Evolutionary conservation across 2,888 invertebrate species (phyloP), one percentile per base, ranked within the genome.

Genomic region (Synergus laeviventris): DNA sequence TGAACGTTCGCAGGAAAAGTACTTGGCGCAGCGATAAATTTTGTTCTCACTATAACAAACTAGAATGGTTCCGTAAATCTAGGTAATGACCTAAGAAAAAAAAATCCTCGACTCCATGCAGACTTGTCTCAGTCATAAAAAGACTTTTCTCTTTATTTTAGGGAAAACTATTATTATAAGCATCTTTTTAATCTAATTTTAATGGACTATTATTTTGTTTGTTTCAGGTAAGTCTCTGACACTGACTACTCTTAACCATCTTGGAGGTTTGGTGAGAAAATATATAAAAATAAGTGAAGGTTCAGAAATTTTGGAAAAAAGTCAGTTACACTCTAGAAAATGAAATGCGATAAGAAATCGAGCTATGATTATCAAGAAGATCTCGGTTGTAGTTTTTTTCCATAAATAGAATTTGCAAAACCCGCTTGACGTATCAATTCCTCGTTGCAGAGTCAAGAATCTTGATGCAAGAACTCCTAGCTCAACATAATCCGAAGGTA

Each of bases 401-500:
- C 14, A 66, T 7, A 18, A n/a, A 66, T 42, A 39, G 14, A 64
- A 64, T 45, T 21, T 24, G 24, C 24, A 45, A 66, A 45, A 45
- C 39, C 16, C 39, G 18, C 21, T 64, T 21, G 14, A 36, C 14
- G 21, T 24, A 45, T 66, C 45, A 66, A 12, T 77, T 81, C 45
- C 78, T 76, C 36, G 74, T 75, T 78, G 73, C 66, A 70, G 76
- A 79, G 76, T 79, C 78, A 77, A 81, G 79, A 76, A 78, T 80
- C 77, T 81, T 80, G 81, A 76, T 76, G 77, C 70, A 64, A 78
- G 77, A 77, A 79, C 78, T 78, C 74, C 81, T 81, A 60, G 77
- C 76, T 81, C 77, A 74, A 79, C 81, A 81, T 77, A 78, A 81
- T 77, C 76, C 75, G 39, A 77, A 80, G 81, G 81, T 78, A 76